A percentile compares a stretch with the other conserved stretches of the same genome.
phyloP scores from a whole-genome alignment of 2,888 invertebrate species.

The Tetragnatha montana region DNA sequence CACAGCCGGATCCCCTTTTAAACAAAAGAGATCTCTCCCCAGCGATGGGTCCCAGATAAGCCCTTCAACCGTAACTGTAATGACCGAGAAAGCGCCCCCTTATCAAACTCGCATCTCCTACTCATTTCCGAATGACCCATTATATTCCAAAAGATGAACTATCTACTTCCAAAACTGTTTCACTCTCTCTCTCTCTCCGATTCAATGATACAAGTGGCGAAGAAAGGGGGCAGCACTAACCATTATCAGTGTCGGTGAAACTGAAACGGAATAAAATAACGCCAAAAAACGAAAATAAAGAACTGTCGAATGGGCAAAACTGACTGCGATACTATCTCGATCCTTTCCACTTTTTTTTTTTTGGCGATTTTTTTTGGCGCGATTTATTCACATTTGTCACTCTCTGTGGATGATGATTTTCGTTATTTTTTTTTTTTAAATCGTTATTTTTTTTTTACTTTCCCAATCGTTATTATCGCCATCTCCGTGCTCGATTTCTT shows the following conservation, averaged over 20 bases:
- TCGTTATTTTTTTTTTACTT: too few species aligned
- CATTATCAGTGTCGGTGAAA: constrained; percentile 63
- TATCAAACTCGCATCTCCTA: constrained; percentile 55
- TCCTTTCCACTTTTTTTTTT: constrained; percentile 48
- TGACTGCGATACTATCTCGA: constrained; percentile 47
- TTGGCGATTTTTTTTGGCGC: constrained; percentile 7
- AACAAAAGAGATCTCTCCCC: constrained; percentile 52
- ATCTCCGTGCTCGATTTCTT: constrained; percentile 31
- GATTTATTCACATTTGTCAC: constrained; percentile 67
- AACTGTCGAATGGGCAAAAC: constrained; percentile 68
- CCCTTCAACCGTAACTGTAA: constrained; percentile 54
- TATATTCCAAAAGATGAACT: constrained; percentile 68
- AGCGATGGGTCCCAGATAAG: too few species aligned
- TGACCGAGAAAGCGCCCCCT: constrained; percentile 55
- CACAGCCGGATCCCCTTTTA: constrained; percentile 50
- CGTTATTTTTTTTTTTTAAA: constrained; percentile 30
- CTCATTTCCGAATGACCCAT: constrained; percentile 67
- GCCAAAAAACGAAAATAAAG: constrained; percentile 59
- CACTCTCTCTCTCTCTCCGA: constrained; percentile 36
- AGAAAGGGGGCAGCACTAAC: constrained; percentile 18
- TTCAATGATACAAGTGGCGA: constrained; percentile 63
- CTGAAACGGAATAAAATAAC: constrained; percentile 49
- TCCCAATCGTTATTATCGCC: constrained; percentile 23
- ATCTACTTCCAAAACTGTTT: constrained; percentile 64
- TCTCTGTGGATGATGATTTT: constrained; percentile 18